Conservation (phyloP, 2,797 vertebrate species). For the Anguilla anguilla region DNA sequence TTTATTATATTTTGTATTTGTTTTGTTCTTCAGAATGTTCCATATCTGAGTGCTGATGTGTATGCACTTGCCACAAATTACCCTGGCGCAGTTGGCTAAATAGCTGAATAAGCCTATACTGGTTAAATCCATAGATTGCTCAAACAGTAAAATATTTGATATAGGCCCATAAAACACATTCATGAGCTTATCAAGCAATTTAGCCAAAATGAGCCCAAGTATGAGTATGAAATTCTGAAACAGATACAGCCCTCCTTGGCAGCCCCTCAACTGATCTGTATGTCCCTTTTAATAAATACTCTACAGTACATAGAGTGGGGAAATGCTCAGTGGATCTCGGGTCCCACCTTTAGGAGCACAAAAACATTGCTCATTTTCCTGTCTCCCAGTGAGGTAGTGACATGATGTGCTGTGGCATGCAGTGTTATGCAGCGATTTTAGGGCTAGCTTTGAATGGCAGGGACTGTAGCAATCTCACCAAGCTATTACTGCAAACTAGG, state of each 20-base stretch:
- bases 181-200: no score
- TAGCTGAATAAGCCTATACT: no score
- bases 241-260: not conserved
- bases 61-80: no score
- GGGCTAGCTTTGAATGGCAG: not conserved
- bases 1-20: no score
- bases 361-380: not conserved
- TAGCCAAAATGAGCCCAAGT: no score
- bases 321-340: not conserved
- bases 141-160: no score
- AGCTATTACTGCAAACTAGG: constrained; percentile 26
- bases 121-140: no score
- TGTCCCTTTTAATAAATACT: not conserved
- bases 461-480: constrained; percentile 23
- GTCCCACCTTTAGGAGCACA: constrained; percentile 3
- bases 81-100: no score
- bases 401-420: constrained; percentile 5
- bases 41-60: no score
- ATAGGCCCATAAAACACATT: no score
- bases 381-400: not conserved
- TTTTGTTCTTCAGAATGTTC: no score
- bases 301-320: not conserved
- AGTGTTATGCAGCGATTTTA: not conserved
- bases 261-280: not conserved
- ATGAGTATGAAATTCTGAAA: no score